These are phyloP conservation scores for Cyclopterus lumpus DNA, from an alignment of 2,797 vertebrate species.

Conservation along the genomic window DNA sequence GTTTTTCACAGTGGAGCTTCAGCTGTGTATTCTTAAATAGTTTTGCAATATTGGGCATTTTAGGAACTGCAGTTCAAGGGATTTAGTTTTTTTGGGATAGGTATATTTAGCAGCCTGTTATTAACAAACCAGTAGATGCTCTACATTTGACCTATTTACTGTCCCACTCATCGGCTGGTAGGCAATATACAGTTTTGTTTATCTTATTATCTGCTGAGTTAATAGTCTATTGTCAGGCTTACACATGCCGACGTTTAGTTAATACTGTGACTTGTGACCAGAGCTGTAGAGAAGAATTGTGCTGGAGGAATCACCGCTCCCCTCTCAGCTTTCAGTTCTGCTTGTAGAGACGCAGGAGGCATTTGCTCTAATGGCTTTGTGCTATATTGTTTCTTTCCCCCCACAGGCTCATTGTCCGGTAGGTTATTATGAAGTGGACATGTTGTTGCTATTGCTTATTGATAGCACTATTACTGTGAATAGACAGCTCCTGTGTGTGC, in stretches of 20 bases:
- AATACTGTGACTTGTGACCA: conserved; percentile 6
- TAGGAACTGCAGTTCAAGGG: background rate
- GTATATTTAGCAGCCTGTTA: background rate
- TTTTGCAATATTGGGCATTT: conserved; percentile 16
- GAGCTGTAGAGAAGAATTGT: conserved; percentile 6
- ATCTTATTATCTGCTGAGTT: background rate
- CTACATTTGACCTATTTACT: background rate
- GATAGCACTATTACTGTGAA: background rate
- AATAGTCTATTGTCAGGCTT: background rate
- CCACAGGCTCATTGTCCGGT: conserved; percentile 7
- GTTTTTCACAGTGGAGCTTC: conserved; percentile 11
- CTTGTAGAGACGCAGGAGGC: conserved; percentile 7
- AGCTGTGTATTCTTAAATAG: conserved; percentile 4
- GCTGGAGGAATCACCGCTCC: conserved; percentile 1
- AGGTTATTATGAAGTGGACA: conserved; percentile 1
- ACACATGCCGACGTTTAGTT: background rate
- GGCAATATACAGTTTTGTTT: background rate
- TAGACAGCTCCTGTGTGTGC: background rate
- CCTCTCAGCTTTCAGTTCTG: conserved; percentile 21
- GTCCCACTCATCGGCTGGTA: background rate
- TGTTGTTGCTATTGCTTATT: background rate
- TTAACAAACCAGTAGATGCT: conserved; percentile 1
- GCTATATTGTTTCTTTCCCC: conserved; percentile 21
- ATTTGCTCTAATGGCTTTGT: background rate
- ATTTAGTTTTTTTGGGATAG: background rate